A percentile compares a stretch with the other conserved stretches of the same genome.
Evolutionary conservation across 2,113 vertebrate species (phyloP).

Genomic region (Tautogolabrus adspersus): DNA sequence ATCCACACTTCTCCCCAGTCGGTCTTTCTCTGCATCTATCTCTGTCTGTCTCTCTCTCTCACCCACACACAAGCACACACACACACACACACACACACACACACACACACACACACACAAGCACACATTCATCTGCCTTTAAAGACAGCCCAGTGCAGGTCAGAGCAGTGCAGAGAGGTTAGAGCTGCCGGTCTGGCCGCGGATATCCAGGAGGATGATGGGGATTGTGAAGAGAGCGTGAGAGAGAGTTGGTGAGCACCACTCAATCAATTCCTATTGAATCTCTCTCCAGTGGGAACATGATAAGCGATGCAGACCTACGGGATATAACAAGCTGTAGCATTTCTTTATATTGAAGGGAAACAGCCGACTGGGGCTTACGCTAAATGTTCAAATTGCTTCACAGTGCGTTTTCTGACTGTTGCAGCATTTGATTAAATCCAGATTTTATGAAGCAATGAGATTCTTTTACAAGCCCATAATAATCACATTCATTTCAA

Average conservation of each 20-base stretch:
- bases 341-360: conserved; percentile 26
- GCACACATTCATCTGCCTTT: conserved; percentile 16
- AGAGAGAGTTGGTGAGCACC: conserved; percentile 65
- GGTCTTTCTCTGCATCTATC: conserved; percentile 2
- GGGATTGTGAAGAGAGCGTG: conserved; percentile 63
- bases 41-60: background rate
- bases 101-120: conserved; percentile 7
- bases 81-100: background rate
- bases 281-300: conserved; percentile 56
- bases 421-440: conserved; percentile 16
- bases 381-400: conserved; percentile 9
- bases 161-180: conserved; percentile 46
- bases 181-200: conserved; percentile 51
- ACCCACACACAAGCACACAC: conserved; percentile 14
- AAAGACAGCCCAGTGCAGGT: conserved; percentile 35
- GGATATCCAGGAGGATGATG: conserved; percentile 65
- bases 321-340: conserved; percentile 25
- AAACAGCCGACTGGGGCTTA: conserved; percentile 6
- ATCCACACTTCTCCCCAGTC: background rate
- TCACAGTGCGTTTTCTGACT: background rate
- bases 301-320: conserved; percentile 37
- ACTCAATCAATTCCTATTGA: conserved; percentile 75
- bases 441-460: conserved; percentile 1
- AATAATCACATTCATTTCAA: background rate
- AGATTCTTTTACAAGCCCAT: conserved; percentile 9